Evolutionary conservation across 2,888 invertebrate species (phyloP), one percentile per base, ranked within the genome.

Genomic region (Hypercompe scribonia): DNA sequence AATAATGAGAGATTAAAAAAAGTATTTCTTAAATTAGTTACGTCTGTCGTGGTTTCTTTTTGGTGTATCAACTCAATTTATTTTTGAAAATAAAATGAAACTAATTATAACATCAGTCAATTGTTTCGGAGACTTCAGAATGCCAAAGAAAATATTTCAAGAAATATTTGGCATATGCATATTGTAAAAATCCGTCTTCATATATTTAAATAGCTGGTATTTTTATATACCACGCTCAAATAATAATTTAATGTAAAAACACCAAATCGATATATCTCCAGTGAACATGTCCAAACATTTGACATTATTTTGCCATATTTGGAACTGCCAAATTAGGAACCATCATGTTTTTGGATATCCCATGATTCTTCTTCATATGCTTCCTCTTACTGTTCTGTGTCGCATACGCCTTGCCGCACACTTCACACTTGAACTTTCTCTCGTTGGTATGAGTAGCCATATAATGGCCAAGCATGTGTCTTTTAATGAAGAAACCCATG

Each of bases 321-420:
- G 74, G 58, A 18, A 69, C 68, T n/a, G 50, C 64, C 58, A 71
- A 69, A 65, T 74, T 72, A 18, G 77, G 67, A 63, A 80, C 42
- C 71, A 81, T 73, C 74, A 82, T 77, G 71, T 69, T 76, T 50
- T 85, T 84, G 28, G 81, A 58, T 11, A 92, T 89, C 3, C 92
- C 94, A 69, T 95, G 95, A 75, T 92, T 94, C 74, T 94, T 95
- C 85, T 93, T 95, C 93, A 95, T 92, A 75, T 95, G 95, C 75
- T 94, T 94, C 36, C 93, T 83, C 68, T 90, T 91, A 74, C 94
- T 94, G 68, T 92, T 94, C 82, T 94, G 94, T 5, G 94, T 95
- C 0, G 94, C 94, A 72, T 94, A 96, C 79, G 96, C 96, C 72
- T 96, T 96, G 0, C 96, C 96, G 80, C 97, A 97, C 0, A 96